Base-by-base conservation (phyloP, 2,888 invertebrate species). In the Ypsolopha scabrella region DNA sequence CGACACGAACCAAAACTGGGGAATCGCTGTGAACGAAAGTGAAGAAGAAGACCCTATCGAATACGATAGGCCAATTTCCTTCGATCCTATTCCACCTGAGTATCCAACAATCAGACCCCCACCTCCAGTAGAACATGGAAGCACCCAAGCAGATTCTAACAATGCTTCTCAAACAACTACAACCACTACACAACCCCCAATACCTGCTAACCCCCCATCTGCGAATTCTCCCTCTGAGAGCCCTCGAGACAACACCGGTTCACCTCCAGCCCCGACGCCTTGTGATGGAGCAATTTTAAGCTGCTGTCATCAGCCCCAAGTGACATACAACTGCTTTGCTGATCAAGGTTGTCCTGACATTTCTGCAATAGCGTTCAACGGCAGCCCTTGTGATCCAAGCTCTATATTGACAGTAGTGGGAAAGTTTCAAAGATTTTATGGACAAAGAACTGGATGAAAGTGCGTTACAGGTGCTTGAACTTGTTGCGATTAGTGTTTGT, bases 301-400 rank as follows among this genome's bases (percentile, higher is more conserved):
- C 35, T 83, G 83, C 56, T 83, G 83, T 54, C 78, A 75, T 56
- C 66, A 65, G 53, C 57, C 63, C 0, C 59, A 65, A 51, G 64
- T 75, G 2, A 68, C 68, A 1, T 67, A 69, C 51, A 67, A 72
- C 9, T 83, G 82, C 57, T 83, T 83, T 14, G 66, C 60, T 8
- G 46, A 54, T 11, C 68, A 73, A 53, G 80, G 80, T 0, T 83
- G 82, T 50, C 67, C 63, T 7, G 89, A 92, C 68, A 80, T 87
- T 1, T 58, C 70, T n/a, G 53, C 74, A 52, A 65, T 75, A 57
- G 61, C 73, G 6, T 11, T 6, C 6, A 43, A 43, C 38, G 63
- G 70, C 24, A 24, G 24, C 50, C 80, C 80, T 50, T 83, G 83
- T 58, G 67, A 72, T 6, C 56, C 66, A 6, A 57, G 61, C 45